Conservation (phyloP, 2,113 vertebrate genomes). For the Xenotilapia caudafasciata region DNA sequence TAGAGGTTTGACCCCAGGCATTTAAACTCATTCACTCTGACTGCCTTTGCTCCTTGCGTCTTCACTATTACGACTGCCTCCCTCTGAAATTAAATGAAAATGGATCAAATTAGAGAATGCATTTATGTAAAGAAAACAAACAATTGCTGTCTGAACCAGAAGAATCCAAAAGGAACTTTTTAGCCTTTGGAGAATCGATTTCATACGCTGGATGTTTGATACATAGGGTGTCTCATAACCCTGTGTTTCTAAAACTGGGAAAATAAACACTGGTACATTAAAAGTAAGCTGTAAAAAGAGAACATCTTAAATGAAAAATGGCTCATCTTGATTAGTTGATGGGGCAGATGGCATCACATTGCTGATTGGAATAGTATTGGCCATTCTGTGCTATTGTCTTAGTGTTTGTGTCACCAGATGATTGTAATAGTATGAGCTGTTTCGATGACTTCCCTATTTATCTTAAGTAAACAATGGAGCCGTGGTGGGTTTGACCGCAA, state of each 20-base stretch:
- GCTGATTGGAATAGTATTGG: not conserved
- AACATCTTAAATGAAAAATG: not conserved
- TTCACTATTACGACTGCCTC: not conserved
- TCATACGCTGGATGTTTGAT: not conserved
- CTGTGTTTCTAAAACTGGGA: not conserved
- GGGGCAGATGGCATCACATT: not conserved
- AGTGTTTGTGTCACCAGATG: not conserved
- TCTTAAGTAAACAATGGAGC: not conserved
- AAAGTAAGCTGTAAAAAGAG: not conserved
- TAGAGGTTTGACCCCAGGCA: not conserved
- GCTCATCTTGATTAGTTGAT: not conserved
- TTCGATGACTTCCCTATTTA: not conserved
- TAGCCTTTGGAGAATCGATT: not conserved
- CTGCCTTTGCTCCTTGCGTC: not conserved
- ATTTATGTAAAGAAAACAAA: not conserved
- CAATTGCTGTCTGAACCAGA: not conserved
- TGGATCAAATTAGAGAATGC: not conserved
- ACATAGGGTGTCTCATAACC: not conserved
- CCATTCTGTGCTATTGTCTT: not conserved
- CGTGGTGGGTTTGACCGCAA: not conserved
- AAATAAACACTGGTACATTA: not conserved
- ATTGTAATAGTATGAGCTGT: not conserved
- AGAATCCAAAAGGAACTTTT: not conserved
- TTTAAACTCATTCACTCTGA: not conserved
- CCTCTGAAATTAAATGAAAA: not conserved